Evolutionary conservation across 2,113 vertebrate genomes (phyloP), one percentile per base, ranked within the genome.

Genomic region (Dascyllus trimaculatus): DNA sequence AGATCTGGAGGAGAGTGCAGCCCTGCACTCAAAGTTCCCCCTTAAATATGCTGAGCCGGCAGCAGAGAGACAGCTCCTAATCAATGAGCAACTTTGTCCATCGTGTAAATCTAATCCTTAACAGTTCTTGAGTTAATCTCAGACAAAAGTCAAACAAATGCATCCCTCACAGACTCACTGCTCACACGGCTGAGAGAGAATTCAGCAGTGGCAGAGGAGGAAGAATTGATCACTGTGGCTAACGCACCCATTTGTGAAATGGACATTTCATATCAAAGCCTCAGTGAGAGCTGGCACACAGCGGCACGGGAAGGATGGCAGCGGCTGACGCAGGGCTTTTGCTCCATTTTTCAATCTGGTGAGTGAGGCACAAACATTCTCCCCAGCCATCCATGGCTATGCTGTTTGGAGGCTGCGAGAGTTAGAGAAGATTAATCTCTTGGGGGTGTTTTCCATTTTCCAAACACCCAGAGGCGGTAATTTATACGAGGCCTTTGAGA

Each of bases 171-270:
- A 46, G 29, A 48, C 49, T 58, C 53, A 35, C 76, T 53, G 13
- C 45, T 40, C 59, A 58, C 9, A 32, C 54, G 24, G 61, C 35
- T 17, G 8, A 13, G 46, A 26, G 11, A 24, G 35, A 46, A 82
- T 54, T 72, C 69, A 26, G 61, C 59, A 38, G 78, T 11, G 21
- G 14, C 60, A 26, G 46, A 71, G 75, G 43, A 56, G 58, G 62
- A 60, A 38, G 68, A 78, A 89, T 84, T 66, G 86, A 86, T 87
- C 79, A 77, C 74, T 58, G 15, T 32, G 35, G 74, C 84, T 78
- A 84, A 83, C 3, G 65, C 81, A 82, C 53, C 87, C 82, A 78
- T 88, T 85, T 87, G 78, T 90, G 81, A 91, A 92, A 93, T 91
- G 70, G 76, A 75, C 84, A 81, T 90, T 83, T 85, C 38, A 53